These are phyloP conservation scores for Clarias macrocephalus DNA, from an alignment of 2,113 vertebrate genomes.

Conservation along the genomic window DNA sequence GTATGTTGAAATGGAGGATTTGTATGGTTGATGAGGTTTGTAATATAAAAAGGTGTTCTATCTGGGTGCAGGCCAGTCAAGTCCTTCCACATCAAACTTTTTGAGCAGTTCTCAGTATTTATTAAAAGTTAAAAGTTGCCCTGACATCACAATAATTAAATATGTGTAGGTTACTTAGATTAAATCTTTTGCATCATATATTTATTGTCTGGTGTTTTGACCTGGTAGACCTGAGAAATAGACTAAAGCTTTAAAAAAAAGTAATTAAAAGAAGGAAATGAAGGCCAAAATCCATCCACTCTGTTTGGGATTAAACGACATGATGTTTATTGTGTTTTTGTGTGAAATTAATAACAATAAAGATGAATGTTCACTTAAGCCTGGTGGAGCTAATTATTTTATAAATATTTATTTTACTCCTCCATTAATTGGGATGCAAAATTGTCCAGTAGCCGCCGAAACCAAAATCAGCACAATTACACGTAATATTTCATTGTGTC, in stretches of 20 bases:
- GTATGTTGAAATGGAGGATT: too few species aligned
- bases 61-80: too few species aligned
- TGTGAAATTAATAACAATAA: neutral
- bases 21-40: too few species aligned
- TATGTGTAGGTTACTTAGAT: too few species aligned
- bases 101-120: neutral
- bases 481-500: neutral
- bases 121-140: neutral
- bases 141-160: too few species aligned
- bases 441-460: neutral
- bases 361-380: neutral
- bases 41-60: too few species aligned
- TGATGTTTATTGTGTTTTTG: neutral
- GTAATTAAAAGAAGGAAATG: neutral
- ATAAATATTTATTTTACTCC: slow-evolving; percentile 17
- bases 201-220: neutral
- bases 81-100: too few species aligned
- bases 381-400: neutral
- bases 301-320: neutral
- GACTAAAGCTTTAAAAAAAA: neutral
- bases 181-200: too few species aligned
- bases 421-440: neutral
- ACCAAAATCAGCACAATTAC: neutral
- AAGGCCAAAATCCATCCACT: neutral
- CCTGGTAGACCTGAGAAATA: neutral